Conservation (phyloP, 2,888 invertebrate species). For the Caradrina clavipalpis region DNA sequence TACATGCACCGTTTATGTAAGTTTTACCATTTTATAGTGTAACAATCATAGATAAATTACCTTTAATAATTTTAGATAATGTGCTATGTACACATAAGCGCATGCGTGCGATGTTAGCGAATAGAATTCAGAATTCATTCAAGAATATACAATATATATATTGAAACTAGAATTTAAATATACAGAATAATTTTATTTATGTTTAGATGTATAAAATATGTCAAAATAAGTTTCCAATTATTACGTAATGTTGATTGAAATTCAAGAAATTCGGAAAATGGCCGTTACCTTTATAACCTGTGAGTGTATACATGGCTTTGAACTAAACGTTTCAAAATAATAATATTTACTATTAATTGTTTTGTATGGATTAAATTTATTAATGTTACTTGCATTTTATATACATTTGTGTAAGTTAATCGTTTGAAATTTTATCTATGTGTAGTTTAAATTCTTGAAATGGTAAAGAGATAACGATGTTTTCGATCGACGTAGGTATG, state of each 20-base stretch:
- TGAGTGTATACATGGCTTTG: constrained; percentile 37
- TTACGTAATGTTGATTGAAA: background rate
- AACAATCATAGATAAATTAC: constrained; percentile 48
- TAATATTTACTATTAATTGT: constrained; percentile 51
- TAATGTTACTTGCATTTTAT: constrained; percentile 69
- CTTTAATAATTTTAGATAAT: constrained; percentile 44
- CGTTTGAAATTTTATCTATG: constrained; percentile 64
- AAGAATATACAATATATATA: constrained; percentile 27
- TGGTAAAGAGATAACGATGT: constrained; percentile 50
- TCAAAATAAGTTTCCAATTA: constrained; percentile 14
- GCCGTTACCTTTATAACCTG: constrained; percentile 6
- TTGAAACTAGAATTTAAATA: constrained; percentile 37
- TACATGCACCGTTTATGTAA: constrained; percentile 59
- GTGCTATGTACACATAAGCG: constrained; percentile 49
- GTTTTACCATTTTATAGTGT: constrained; percentile 58
- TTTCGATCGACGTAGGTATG: constrained; percentile 57
- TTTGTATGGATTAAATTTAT: constrained; percentile 66
- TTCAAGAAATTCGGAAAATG: constrained; percentile 15
- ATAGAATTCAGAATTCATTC: constrained; percentile 39
- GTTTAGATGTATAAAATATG: constrained; percentile 24
- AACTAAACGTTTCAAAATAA: constrained; percentile 41
- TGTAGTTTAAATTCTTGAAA: constrained; percentile 53
- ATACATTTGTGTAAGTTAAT: constrained; percentile 63
- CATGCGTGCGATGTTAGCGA: constrained; percentile 33
- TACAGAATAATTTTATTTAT: constrained; percentile 46